Evolutionary conservation across 2,797 vertebrate species (phyloP).

Genomic region (Xenopus petersii): DNA sequence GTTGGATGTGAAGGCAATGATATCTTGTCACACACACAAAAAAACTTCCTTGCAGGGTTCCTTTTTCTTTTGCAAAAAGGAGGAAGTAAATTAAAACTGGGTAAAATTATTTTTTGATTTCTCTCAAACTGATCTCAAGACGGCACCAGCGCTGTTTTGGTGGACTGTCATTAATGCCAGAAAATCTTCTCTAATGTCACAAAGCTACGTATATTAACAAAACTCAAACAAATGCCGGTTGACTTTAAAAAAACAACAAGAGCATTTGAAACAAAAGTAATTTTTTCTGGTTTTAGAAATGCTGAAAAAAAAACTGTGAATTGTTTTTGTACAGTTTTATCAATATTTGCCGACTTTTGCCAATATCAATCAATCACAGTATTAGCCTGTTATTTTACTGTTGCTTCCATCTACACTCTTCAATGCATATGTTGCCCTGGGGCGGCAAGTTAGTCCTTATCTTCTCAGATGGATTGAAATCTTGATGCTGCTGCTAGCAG

Average conservation of each 20-base stretch:
- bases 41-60: constrained; percentile 70
- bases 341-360: constrained; percentile 80
- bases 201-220: constrained; percentile 57
- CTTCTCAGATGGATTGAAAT: constrained; percentile 78
- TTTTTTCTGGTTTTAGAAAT: constrained; percentile 72
- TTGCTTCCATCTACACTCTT: constrained; percentile 75
- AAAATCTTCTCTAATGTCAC: constrained; percentile 45
- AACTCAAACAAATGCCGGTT: constrained; percentile 55
- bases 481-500: constrained; percentile 83
- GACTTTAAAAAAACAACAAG: constrained; percentile 63
- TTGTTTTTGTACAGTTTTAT: constrained; percentile 80
- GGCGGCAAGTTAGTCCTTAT: constrained; percentile 74
- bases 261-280: constrained; percentile 66
- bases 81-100: constrained; percentile 82
- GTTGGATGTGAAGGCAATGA: constrained; percentile 62
- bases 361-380: constrained; percentile 93
- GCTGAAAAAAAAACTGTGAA: constrained; percentile 86
- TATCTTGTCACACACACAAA: constrained; percentile 60
- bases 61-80: constrained; percentile 70
- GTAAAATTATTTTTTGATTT: constrained; percentile 74
- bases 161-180: constrained; percentile 29
- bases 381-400: constrained; percentile 86
- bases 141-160: constrained; percentile 34
- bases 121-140: constrained; percentile 61
- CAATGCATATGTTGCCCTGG: constrained; percentile 38